phyloP scores from a whole-genome alignment of 2,797 vertebrate genomes.

The Sebastes itinus region DNA sequence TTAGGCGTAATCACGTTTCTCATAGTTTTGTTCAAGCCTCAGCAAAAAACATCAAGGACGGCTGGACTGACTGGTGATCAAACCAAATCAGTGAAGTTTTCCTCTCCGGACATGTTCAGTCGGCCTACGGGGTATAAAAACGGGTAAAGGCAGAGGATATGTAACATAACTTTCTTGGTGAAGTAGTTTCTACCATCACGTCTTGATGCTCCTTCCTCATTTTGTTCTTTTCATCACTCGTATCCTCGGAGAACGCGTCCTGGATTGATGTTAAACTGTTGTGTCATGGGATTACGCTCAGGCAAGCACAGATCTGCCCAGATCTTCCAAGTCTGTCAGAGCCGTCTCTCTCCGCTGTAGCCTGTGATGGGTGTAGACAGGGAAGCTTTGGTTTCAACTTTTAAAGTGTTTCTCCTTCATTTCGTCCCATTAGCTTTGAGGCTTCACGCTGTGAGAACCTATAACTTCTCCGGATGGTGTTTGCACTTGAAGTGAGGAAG shows the following conservation, averaged over 20 bases:
- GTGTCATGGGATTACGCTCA: constrained; percentile 53
- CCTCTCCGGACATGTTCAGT: not conserved
- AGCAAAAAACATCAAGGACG: constrained; percentile 7
- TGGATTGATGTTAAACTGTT: constrained; percentile 54
- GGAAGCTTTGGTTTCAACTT: constrained; percentile 47
- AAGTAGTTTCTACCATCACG: constrained; percentile 34
- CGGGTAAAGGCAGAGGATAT: not conserved
- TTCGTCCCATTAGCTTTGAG: constrained; percentile 49
- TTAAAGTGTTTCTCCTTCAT: constrained; percentile 59
- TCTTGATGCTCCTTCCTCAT: constrained; percentile 36
- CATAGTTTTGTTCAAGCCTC: not conserved
- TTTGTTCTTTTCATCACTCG: constrained; percentile 48
- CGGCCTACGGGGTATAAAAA: not conserved
- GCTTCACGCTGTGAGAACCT: constrained; percentile 41
- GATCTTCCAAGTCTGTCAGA: constrained; percentile 52
- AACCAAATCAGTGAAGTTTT: constrained; percentile 16
- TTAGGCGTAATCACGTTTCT: not conserved
- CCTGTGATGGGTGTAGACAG: constrained; percentile 52
- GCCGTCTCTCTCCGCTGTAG: constrained; percentile 1
- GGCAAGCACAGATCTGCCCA: constrained; percentile 54
- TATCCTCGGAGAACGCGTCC: constrained; percentile 22
- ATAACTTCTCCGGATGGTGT: constrained; percentile 15
- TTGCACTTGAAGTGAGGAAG: constrained; percentile 26
- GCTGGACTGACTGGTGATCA: constrained; percentile 12
- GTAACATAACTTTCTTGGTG: not conserved